Percentiles rank a stretch among this genome's conserved stretches.
These are phyloP conservation scores for Apis dorsata DNA, from an alignment of 1,140 invertebrate genomes.

Conservation along the genomic window DNA sequence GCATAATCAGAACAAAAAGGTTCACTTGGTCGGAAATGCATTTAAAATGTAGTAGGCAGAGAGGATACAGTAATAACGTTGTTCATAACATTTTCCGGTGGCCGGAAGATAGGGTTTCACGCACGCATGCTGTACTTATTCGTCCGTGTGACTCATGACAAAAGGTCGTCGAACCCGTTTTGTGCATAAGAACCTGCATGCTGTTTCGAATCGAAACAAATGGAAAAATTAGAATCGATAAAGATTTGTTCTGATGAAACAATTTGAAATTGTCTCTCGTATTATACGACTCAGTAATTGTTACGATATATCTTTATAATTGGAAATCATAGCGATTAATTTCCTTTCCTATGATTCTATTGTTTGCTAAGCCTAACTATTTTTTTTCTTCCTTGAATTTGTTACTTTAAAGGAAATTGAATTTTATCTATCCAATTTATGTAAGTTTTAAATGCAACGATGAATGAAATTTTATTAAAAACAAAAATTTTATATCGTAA, in stretches of 20 bases:
- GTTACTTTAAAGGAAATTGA: too few species aligned
- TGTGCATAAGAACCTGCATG: constrained; percentile 18
- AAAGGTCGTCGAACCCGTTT: constrained; percentile 67
- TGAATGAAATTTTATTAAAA: too few species aligned
- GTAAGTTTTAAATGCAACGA: too few species aligned
- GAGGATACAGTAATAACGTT: constrained; percentile 63
- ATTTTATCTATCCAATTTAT: too few species aligned
- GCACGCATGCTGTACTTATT: constrained; percentile 62
- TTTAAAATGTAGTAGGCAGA: constrained; percentile 33
- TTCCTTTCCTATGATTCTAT: too few species aligned
- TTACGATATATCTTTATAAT: too few species aligned
- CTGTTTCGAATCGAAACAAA: neutral
- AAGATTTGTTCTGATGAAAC: neutral
- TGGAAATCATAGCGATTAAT: too few species aligned
- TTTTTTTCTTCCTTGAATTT: too few species aligned
- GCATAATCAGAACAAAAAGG: constrained; percentile 45
- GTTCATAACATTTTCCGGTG: constrained; percentile 72
- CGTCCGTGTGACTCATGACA: constrained; percentile 64
- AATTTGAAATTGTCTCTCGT: neutral
- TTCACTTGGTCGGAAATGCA: constrained; percentile 48
- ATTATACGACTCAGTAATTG: too few species aligned
- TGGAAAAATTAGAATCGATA: neutral
- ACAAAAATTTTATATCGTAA: too few species aligned
- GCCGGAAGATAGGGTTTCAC: constrained; percentile 66
- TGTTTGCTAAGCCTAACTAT: too few species aligned